Evolutionary conservation across 2,888 invertebrate species (phyloP).

Genomic region (Ommatoiulus sabulosus): DNA sequence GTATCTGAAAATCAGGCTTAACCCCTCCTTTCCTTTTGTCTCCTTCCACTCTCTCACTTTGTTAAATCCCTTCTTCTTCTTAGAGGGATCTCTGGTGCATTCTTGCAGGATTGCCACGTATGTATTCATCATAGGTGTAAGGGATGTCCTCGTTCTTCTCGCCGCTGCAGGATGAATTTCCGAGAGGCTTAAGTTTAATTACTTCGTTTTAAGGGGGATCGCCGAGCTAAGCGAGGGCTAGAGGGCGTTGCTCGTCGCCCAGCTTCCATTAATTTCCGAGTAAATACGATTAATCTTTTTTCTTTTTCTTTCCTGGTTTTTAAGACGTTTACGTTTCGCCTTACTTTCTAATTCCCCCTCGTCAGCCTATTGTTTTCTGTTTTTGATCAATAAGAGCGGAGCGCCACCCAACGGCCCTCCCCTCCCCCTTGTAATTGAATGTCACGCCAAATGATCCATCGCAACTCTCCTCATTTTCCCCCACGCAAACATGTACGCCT

Average conservation of each 20-base stretch:
- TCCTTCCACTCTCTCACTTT: neutral
- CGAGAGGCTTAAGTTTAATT: neutral
- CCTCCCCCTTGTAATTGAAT: neutral
- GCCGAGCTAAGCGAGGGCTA: neutral
- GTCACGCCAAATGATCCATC: conserved; percentile 10
- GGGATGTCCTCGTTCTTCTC: neutral
- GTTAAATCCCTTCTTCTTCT: neutral
- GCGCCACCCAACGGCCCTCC: neutral
- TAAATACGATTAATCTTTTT: conserved; percentile 8
- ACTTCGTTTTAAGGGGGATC: conserved; percentile 9
- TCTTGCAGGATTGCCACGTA: neutral
- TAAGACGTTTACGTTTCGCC: neutral
- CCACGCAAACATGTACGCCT: neutral
- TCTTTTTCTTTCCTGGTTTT: too few species aligned
- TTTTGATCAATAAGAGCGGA: neutral
- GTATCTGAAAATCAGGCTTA: neutral
- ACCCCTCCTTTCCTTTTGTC: neutral
- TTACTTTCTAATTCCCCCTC: neutral
- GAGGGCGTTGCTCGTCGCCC: conserved; percentile 19
- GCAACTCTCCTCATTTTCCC: neutral
- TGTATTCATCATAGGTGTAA: neutral
- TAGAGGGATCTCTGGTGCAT: too few species aligned
- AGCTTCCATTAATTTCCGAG: neutral
- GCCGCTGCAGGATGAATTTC: too few species aligned
- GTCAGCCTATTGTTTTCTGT: neutral